A percentile compares a stretch with the other conserved stretches of the same genome.
These are phyloP conservation scores for Dendrolimus houi DNA, from an alignment of 2,888 invertebrate genomes.

Conservation along the genomic window DNA sequence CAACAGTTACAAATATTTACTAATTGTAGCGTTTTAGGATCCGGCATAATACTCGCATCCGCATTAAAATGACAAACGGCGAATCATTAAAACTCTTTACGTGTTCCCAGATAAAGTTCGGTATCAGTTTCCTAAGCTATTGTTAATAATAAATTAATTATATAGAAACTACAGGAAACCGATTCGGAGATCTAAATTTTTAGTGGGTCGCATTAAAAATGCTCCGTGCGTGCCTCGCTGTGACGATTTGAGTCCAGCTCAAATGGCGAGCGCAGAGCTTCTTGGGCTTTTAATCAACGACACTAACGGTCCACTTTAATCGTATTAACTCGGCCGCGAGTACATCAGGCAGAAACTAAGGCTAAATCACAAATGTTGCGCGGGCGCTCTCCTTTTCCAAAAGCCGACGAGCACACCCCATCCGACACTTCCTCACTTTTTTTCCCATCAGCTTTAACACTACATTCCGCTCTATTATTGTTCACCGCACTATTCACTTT, in stretches of 20 bases:
- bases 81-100: conserved; percentile 33
- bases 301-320: conserved; percentile 45
- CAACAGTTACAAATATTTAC: too few relatives aligned
- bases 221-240: conserved; percentile 65
- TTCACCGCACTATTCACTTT: conserved; percentile 65
- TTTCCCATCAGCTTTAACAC: conserved; percentile 47
- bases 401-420: conserved; percentile 47
- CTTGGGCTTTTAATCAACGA: conserved; percentile 39
- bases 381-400: conserved; percentile 42
- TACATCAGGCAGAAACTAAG: conserved; percentile 69
- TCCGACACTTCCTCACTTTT: conserved; percentile 56
- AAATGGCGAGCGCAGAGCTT: conserved; percentile 64
- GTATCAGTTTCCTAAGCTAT: conserved; percentile 64
- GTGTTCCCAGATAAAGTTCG: conserved; percentile 64
- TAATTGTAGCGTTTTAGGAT: background rate
- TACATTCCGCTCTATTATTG: conserved; percentile 47
- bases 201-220: conserved; percentile 55
- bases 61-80: conserved; percentile 39
- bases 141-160: conserved; percentile 74
- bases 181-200: conserved; percentile 71
- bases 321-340: conserved; percentile 46
- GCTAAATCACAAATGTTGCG: conserved; percentile 73
- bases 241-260: conserved; percentile 73
- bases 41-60: background rate
- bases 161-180: conserved; percentile 73